Conservation (phyloP, 2,888 invertebrate genomes). For the Melanotus villosus region DNA sequence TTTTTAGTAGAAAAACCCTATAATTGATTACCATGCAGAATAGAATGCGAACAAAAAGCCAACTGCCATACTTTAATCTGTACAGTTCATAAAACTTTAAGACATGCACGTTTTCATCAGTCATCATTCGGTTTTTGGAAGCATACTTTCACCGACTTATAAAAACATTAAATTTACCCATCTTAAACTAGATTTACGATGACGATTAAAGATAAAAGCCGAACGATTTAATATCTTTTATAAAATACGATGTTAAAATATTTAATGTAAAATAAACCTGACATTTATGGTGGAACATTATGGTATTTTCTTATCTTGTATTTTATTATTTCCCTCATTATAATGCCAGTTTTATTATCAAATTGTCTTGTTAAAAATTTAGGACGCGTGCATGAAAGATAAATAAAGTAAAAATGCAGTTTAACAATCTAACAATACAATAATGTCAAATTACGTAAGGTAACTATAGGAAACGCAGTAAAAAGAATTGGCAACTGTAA, state of each 20-base stretch:
- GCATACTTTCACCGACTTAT: conserved; percentile 5
- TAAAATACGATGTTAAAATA: too few species aligned
- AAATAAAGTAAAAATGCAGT: conserved; percentile 2
- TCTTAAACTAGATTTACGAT: background rate
- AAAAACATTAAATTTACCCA: background rate
- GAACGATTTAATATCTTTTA: too few species aligned
- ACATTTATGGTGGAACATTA: too few species aligned
- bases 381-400: background rate
- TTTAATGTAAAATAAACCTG: too few species aligned
- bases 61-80: too few species aligned
- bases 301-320: too few species aligned
- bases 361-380: background rate
- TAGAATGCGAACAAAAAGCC: background rate
- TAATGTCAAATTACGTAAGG: conserved; percentile 5
- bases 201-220: background rate
- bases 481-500: background rate
- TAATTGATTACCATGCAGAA: conserved; percentile 2
- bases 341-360: background rate
- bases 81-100: background rate
- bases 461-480: conserved; percentile 14
- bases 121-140: conserved; percentile 1
- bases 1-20: background rate
- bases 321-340: too few species aligned
- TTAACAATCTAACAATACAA: conserved; percentile 4
- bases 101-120: background rate